These are phyloP conservation scores for Paragorgia papillata DNA, from an alignment of 92 coral and sea anemone species.

Conservation along the genomic window DNA sequence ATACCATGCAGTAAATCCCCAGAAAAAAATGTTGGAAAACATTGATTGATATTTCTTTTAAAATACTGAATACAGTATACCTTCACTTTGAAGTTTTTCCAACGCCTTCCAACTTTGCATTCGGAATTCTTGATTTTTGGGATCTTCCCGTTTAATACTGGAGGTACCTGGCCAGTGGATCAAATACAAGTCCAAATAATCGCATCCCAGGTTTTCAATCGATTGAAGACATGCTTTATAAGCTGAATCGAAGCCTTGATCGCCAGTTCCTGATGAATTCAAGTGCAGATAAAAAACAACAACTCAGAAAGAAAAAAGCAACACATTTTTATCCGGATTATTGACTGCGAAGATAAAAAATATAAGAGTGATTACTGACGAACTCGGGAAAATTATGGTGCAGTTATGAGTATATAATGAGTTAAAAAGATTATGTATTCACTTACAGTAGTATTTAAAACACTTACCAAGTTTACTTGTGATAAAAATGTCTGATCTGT, in stretches of 20 bases:
- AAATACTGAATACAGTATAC: no score
- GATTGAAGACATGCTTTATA: conserved; percentile 72
- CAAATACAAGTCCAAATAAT: conserved; percentile 82
- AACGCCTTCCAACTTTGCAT: conserved; percentile 86
- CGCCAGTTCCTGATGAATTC: conserved; percentile 74
- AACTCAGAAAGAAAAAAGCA: not conserved
- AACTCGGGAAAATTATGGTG: no score
- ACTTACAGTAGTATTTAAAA: not conserved
- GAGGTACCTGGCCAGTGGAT: conserved; percentile 98
- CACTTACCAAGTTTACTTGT: conserved; percentile 86
- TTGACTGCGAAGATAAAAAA: no score
- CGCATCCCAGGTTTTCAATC: conserved; percentile 68
- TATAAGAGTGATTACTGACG: no score
- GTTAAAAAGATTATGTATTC: no score
- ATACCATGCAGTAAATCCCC: no score
- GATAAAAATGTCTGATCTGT: conserved; percentile 81
- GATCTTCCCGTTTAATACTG: conserved; percentile 80
- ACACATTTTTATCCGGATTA: not conserved
- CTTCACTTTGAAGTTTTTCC: conserved; percentile 76
- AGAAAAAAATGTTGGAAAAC: no score
- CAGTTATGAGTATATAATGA: no score
- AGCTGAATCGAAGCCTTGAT: conserved; percentile 79
- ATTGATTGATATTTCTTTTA: no score
- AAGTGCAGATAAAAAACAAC: not conserved
- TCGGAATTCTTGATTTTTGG: conserved; percentile 68